Base-by-base conservation (phyloP, 2,888 invertebrate species). In the Drosophila lacicola region DNA sequence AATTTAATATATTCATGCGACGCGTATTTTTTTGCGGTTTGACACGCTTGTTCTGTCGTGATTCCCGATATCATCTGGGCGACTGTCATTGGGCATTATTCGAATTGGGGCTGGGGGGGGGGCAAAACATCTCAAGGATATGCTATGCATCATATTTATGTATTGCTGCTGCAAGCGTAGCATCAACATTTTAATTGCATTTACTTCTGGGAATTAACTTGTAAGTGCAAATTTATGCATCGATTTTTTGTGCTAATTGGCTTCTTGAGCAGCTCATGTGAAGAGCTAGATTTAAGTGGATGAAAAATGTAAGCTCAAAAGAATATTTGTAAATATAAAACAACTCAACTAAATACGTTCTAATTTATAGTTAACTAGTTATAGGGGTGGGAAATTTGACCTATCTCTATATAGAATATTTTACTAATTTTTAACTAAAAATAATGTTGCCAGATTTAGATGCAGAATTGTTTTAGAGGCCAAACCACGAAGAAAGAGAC, bases 1-100 rank as follows among this genome's bases (percentile, higher is more conserved):
- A 77, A 82, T 78, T 81, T 89, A 89, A 90, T 90, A 80, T 90
- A 89, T 89, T 89, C 88, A 89, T 83, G 70, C 72, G 70, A 37
- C 70, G 74, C 74, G 70, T 17, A 17, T 41, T 77, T 76, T 84
- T 81, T 77, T 85, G 76, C 74, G 80, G 78, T 90, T 88, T 83
- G 89, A 84, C 86, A 90, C 89, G 88, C 89, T 89, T 85, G 79
- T 83, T 73, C 82, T 89, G 87, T 63, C 78, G 47, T 65, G 58
- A 82, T 79, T 79, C 53, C 42, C 41, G 75, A 84, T 85, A 75
- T 71, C 69, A 81, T 81, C 83, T 61, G 69, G 46, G 56, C 42
- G 37, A 56, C 42, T 73, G 64, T 74, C 74, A 53, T 29, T 19
- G 21, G 34, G 46, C 53, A 41, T 63, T 65, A 19, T 53, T 39